Evolutionary conservation across 2,113 vertebrate genomes (phyloP), one percentile per base, ranked within the genome.

Genomic region (Nettapus auritus): DNA sequence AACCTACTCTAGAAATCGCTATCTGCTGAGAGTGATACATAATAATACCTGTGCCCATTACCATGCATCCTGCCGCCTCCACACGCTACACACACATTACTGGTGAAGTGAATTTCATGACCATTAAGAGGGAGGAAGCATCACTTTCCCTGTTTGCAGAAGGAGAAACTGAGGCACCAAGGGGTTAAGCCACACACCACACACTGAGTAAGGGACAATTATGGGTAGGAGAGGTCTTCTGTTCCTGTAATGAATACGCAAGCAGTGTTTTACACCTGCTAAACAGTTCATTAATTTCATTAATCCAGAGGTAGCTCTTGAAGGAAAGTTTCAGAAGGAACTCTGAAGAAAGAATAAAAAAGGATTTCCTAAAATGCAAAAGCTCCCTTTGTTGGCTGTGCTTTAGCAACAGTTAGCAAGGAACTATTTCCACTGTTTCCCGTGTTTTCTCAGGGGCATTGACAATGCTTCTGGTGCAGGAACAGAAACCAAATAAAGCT

Each of bases 1-100:
- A 96, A 96, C 91, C 96, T 97, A 22, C 67, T 95, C 88, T 76
- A 95, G 89, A 93, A 97, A 94, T 73, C 78, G 59, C 83, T 93
- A 23, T 96, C 82, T 91, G 63, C 80, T 70, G 63, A 91, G 82
- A 92, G 78, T 81, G 90, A 48, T 92, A 83, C 36, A 77, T 89
- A 95, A 95, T 95, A 92, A 80, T 87, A 85, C 77, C 75, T 88
- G 62, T 67, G 64, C 28, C 80, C 76, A 50, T 31, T 93, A 66
- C 89, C 66, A 75, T 91, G 89, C 64, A 73, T 69, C 77, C 75
- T 68, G 57, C 48, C 56, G 38, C 71, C 66, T 94, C 74, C 88
- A 82, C 31, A 8, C 31, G 34, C 77, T 84, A 28, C 12, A 71
- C 68, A 86, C 12, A 20, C 50, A 33, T 87, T 87, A 63, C 40